Conservation (phyloP, 2,888 invertebrate genomes). For the Dryomyza anilis region DNA sequence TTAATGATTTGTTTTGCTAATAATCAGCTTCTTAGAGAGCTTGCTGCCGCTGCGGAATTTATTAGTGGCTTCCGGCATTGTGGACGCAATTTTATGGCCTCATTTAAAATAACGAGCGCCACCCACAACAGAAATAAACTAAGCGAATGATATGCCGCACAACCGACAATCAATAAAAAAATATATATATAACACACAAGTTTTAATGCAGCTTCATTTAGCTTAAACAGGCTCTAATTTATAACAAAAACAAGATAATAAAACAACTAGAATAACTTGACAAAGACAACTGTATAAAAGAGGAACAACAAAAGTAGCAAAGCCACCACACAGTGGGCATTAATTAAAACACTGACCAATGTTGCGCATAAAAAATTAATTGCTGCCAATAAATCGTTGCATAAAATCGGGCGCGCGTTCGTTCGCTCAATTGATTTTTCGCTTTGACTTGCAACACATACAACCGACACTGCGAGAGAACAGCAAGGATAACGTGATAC, state of each 20-base stretch:
- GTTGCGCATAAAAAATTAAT: conserved; percentile 15
- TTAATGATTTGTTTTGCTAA: no score
- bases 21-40: no score
- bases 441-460: no score
- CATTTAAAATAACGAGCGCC: background rate
- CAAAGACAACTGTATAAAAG: background rate
- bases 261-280: background rate
- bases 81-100: background rate
- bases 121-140: no score
- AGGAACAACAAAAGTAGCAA: background rate
- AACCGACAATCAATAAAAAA: no score
- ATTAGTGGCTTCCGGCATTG: no score
- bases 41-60: no score
- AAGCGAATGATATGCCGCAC: no score
- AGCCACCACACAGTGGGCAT: background rate
- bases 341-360: background rate
- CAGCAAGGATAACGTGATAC: background rate
- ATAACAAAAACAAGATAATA: background rate
- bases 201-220: background rate
- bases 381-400: conserved; percentile 6
- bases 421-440: background rate
- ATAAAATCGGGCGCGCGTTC: background rate
- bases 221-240: background rate
- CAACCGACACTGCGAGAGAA: no score
- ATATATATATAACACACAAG: no score